Percentiles rank a stretch among this genome's conserved stretches.
phyloP scores from a whole-genome alignment of 2,888 invertebrate species.

The Phymatocera aterrima region DNA sequence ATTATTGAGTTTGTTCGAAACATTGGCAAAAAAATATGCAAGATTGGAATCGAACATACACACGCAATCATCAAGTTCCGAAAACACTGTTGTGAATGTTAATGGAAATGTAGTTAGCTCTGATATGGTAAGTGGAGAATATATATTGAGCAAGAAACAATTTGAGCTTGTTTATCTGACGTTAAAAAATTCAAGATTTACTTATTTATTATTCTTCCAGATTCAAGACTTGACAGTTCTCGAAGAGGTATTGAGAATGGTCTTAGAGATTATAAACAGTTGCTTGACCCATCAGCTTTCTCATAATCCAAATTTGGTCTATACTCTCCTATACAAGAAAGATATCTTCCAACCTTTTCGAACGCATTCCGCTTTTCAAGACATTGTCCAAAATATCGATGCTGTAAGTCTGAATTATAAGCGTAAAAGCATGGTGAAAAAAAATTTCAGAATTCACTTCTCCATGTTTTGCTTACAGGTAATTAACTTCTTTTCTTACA shows the following conservation, averaged over 20 bases:
- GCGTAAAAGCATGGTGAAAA: too few species aligned
- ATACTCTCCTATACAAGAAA: constrained; percentile 95
- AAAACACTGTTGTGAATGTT: constrained; percentile 56
- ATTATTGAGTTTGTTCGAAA: constrained; percentile 93
- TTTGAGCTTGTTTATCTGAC: background rate
- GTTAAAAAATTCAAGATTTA: background rate
- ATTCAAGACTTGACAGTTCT: constrained; percentile 93
- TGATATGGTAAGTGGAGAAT: constrained; percentile 62
- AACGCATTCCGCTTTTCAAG: constrained; percentile 92
- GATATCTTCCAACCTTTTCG: constrained; percentile 92
- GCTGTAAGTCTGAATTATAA: constrained; percentile 79
- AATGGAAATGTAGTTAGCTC: constrained; percentile 62
- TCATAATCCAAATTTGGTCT: constrained; percentile 94
- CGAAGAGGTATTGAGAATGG: constrained; percentile 97
- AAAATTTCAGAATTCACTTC: too few species aligned
- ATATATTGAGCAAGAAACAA: background rate
- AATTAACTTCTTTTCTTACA: constrained; percentile 83
- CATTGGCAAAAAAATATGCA: constrained; percentile 90
- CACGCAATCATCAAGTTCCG: constrained; percentile 56
- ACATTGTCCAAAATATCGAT: constrained; percentile 96
- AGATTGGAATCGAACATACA: constrained; percentile 77
- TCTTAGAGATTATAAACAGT: constrained; percentile 97
- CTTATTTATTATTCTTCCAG: constrained; percentile 71
- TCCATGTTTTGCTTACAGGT: constrained; percentile 76
- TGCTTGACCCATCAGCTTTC: constrained; percentile 91